Percentiles rank a stretch among this genome's conserved stretches.
phyloP scores from a whole-genome alignment of 1,140 invertebrate genomes.

The Yoshiicerus persimilis region DNA sequence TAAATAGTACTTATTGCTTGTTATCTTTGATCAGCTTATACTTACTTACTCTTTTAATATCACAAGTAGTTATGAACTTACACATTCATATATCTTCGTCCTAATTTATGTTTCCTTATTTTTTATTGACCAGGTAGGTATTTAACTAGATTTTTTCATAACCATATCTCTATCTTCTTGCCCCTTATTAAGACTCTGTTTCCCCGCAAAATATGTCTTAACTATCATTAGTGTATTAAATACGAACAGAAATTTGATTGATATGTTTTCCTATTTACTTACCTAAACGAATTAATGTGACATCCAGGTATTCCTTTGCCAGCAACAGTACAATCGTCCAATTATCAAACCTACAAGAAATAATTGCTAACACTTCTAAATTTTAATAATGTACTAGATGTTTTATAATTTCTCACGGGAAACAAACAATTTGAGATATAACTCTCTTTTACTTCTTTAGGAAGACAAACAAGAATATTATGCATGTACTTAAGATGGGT shows the following conservation, averaged over 20 bases:
- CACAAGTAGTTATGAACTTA: background rate
- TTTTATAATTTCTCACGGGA: background rate
- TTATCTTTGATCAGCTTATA: background rate
- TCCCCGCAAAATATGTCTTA: background rate
- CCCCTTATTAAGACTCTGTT: background rate
- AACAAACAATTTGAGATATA: background rate
- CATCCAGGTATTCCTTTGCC: background rate
- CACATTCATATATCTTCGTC: background rate
- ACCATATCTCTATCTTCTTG: background rate
- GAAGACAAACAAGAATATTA: background rate
- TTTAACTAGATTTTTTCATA: background rate
- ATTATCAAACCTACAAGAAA: background rate
- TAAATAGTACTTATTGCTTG: background rate
- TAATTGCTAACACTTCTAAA: background rate
- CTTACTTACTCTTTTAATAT: background rate
- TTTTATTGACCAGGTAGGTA: background rate
- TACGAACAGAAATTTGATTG: background rate
- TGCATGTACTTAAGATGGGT: background rate
- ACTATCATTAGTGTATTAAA: background rate
- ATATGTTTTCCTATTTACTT: background rate
- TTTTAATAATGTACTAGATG: background rate
- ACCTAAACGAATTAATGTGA: background rate
- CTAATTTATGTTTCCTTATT: background rate
- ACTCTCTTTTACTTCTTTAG: background rate
- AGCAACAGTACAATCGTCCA: background rate